Conservation (phyloP, 2,888 invertebrate species). For the Theristus sp. region DNA sequence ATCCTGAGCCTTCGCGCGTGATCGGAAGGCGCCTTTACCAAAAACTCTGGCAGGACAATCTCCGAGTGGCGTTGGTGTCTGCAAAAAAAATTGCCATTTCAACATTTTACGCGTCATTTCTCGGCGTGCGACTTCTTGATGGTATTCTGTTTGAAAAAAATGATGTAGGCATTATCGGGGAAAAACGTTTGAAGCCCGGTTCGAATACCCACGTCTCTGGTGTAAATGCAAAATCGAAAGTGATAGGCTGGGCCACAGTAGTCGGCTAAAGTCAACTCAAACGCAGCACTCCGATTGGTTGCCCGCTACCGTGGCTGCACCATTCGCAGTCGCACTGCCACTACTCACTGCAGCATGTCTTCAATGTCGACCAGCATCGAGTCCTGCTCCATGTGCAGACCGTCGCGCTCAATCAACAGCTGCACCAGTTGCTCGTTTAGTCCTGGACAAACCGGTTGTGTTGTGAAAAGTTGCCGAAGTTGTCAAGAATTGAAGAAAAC, state of each 20-base stretch:
- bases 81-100: neutral
- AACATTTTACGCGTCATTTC: neutral
- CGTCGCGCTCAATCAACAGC: constrained; percentile 70
- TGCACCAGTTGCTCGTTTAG: constrained; percentile 72
- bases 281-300: no score
- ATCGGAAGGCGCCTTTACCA: neutral
- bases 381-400: constrained; percentile 87
- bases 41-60: neutral
- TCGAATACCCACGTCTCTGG: no score
- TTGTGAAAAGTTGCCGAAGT: no score
- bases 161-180: no score
- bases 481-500: neutral
- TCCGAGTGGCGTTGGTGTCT: neutral
- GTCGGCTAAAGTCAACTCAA: no score
- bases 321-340: no score
- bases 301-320: no score
- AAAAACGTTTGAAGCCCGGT: no score
- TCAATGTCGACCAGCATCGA: constrained; percentile 90
- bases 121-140: neutral
- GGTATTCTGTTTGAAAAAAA: neutral
- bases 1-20: neutral
- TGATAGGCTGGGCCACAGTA: no score
- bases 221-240: no score
- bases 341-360: constrained; percentile 42
- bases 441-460: constrained; percentile 31